Base-by-base conservation (phyloP, 2,113 vertebrate genomes). In the Ceyx cyanopectus region DNA sequence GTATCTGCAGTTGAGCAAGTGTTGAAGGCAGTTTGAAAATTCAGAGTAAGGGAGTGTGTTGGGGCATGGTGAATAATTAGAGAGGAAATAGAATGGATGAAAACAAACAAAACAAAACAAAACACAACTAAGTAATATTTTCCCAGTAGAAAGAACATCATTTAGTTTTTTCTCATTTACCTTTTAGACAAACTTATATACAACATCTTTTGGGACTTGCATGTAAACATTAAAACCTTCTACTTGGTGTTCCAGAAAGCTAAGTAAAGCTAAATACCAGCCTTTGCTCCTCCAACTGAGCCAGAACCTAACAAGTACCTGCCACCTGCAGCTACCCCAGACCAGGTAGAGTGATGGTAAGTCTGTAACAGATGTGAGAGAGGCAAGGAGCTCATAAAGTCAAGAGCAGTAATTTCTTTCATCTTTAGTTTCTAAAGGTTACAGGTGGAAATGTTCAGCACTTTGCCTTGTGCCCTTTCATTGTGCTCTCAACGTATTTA, bases 251-350 rank as follows among this genome's bases (percentile, higher is more conserved):
- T 43, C 13, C 56, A 66, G 22, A 10, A 69, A 18, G 10, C 22
- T 41, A n/a, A n/a, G 24, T 23, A 32, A 48, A 85, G 26, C 21
- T 0, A 0, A 81, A 40, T 22, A n/a, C 23, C 48, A 53, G 34
- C 22, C 46, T 72, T 51, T 45, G 43, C 66, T 78, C 14, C 27
- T 69, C 13, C 19, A 20, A 3, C 23, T 34, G 53, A 86, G 48
- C 20, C 46, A 75, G 51, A 83, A 23, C 23, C 1, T 1, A 32
- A 10, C 5, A 40, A 30, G n/a, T 23, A 27, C 11, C 34, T 65
- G 29, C 13, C 15, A 54, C 41, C 29, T 66, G 50, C 66, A 73
- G 50, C 58, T 43, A 8, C 43, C 29, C 30, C 9, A 40, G 30
- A 32, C 16, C 32, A 34, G 20, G 7, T 7, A 34, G 3, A 73